phyloP scores from a whole-genome alignment of 92 coral and sea anemone species.

The Epizoanthus rinbou region DNA sequence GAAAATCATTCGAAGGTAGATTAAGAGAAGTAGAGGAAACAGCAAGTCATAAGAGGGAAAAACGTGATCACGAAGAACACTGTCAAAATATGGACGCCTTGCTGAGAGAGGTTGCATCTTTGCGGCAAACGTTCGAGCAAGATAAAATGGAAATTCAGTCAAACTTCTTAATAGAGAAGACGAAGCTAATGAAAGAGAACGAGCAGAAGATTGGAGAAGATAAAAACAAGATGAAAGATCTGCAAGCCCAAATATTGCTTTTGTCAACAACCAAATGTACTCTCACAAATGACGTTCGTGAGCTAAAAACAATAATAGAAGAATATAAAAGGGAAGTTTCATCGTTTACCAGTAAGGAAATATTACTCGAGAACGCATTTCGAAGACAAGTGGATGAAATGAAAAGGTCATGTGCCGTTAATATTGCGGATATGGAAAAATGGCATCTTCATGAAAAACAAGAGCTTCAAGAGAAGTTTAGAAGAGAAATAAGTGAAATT shows the following conservation, averaged over 20 bases:
- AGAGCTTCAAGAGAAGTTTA: background rate
- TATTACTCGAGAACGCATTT: background rate
- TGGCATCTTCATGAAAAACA: background rate
- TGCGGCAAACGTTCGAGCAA: conserved; percentile 4
- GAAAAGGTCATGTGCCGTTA: background rate
- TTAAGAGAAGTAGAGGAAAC: background rate
- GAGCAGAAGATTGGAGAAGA: conserved; percentile 3
- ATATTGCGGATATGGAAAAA: background rate
- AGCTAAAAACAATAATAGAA: background rate
- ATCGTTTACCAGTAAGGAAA: background rate
- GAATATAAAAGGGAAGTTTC: background rate
- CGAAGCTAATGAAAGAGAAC: background rate
- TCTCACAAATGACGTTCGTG: background rate
- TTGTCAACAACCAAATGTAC: background rate
- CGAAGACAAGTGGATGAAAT: background rate
- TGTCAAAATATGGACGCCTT: background rate
- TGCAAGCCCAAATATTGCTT: background rate
- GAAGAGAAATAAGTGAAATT: background rate
- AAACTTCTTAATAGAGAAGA: conserved; percentile 7
- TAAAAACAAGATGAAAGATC: conserved; percentile 1
- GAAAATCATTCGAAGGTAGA: background rate
- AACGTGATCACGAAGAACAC: background rate
- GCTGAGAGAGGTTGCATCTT: conserved; percentile 3
- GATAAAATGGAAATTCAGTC: conserved; percentile 2
- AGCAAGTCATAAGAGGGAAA: background rate